These are phyloP conservation scores for Progne subis DNA, from an alignment of 2,113 vertebrate genomes.

Conservation along the genomic window DNA sequence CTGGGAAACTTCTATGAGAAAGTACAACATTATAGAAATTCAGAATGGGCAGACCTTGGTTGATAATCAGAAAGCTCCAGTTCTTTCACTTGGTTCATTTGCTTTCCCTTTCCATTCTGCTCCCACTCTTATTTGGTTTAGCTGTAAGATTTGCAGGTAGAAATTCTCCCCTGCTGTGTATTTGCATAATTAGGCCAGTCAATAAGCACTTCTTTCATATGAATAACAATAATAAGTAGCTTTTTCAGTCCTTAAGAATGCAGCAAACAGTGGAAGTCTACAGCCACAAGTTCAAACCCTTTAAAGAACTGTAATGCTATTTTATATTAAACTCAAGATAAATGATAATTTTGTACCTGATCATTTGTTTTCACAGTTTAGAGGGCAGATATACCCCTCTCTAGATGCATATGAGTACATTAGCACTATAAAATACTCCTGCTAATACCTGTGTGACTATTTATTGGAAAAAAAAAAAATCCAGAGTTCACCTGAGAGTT, in stretches of 20 bases:
- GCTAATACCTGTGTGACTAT: not conserved
- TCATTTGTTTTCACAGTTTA: not conserved
- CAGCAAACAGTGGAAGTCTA: not conserved
- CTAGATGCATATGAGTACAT: not conserved
- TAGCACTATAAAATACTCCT: not conserved
- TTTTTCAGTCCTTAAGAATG: not conserved
- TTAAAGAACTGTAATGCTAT: not conserved
- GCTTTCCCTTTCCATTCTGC: not conserved
- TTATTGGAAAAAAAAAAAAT: not conserved
- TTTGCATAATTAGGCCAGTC: conserved; percentile 13
- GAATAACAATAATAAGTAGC: conserved; percentile 15
- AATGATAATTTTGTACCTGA: not conserved
- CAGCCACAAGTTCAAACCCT: not conserved
- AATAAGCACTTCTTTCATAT: not conserved
- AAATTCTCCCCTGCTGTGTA: not conserved
- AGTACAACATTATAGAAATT: not conserved
- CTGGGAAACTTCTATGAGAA: not conserved
- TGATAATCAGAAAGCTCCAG: not conserved
- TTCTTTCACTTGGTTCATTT: not conserved
- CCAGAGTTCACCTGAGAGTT: not conserved
- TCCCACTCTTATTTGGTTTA: not conserved
- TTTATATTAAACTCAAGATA: not conserved
- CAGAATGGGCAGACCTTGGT: not conserved
- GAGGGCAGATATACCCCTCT: not conserved
- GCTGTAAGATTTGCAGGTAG: conserved; percentile 9